These are phyloP conservation scores for Syngnathus rostellatus DNA, from an alignment of 2,797 vertebrate species.

Conservation along the genomic window DNA sequence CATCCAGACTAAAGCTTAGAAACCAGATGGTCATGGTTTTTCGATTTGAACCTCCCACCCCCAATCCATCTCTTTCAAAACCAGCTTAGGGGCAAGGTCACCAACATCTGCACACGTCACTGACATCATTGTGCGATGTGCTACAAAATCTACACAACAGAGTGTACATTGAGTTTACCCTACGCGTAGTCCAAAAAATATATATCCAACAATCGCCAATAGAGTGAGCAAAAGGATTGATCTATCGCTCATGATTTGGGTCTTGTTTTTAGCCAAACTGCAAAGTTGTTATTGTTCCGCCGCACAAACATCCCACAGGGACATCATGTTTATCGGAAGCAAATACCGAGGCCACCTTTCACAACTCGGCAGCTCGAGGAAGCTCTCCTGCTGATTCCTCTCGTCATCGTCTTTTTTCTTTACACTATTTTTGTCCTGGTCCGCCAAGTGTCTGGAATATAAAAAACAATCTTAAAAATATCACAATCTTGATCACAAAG, in stretches of 20 bases:
- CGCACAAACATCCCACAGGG: neutral
- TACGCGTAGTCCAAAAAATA: no score
- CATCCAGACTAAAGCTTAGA: no score
- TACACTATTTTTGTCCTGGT: slow-evolving; percentile 39
- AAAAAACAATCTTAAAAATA: slow-evolving; percentile 38
- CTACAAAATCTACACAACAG: no score
- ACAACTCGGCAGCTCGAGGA: slow-evolving; percentile 41
- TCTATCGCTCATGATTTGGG: neutral
- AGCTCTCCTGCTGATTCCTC: slow-evolving; percentile 45
- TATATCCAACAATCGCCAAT: neutral
- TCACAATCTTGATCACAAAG: no score
- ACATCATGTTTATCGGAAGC: slow-evolving; percentile 6
- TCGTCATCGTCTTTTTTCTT: slow-evolving; percentile 55
- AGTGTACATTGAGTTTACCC: no score
- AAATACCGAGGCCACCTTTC: neutral
- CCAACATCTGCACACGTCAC: no score
- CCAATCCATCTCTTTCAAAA: no score
- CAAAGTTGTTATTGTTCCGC: neutral
- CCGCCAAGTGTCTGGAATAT: slow-evolving; percentile 53
- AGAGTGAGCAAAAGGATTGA: neutral
- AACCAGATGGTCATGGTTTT: no score
- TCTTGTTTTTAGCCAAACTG: neutral
- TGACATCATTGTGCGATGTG: no score
- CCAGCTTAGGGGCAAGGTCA: no score
- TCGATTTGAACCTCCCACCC: no score